Percentiles rank a stretch among this genome's conserved stretches.
These are phyloP conservation scores for Cinclus mexicanus DNA, from an alignment of 2,113 vertebrate species.

Conservation along the genomic window DNA sequence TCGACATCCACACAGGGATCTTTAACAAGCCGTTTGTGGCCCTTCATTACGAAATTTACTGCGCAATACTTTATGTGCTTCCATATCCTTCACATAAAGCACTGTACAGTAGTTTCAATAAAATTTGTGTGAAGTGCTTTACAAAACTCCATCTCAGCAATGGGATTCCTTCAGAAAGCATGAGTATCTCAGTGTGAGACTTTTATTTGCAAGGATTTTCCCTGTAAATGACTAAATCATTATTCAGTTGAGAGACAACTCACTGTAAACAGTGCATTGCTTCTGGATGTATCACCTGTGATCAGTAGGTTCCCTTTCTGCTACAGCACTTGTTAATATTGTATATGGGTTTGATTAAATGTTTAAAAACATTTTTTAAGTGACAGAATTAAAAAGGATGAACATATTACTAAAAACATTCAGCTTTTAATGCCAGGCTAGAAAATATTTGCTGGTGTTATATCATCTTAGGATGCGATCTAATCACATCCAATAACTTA, in stretches of 20 bases:
- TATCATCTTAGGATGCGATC: conserved; percentile 15
- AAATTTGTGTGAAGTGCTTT: conserved; percentile 57
- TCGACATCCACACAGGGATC: conserved; percentile 26
- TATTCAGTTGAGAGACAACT: conserved; percentile 36
- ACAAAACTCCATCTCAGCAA: conserved; percentile 21
- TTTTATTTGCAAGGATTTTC: conserved; percentile 55
- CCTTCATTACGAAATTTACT: conserved; percentile 66
- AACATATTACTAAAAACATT: conserved; percentile 14
- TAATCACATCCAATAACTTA: conserved; percentile 31
- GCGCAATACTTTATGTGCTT: conserved; percentile 58
- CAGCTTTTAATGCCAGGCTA: conserved; percentile 3
- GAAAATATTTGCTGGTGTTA: conserved; percentile 17
- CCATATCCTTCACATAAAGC: conserved; percentile 59
- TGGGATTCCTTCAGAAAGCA: conserved; percentile 21
- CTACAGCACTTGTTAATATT: conserved; percentile 34
- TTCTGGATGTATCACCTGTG: conserved; percentile 56
- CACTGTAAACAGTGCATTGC: conserved; percentile 55
- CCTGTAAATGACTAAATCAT: conserved; percentile 51
- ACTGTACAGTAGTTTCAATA: conserved; percentile 57
- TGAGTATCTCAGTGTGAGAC: neutral
- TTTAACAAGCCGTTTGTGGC: conserved; percentile 58
- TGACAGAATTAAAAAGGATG: conserved; percentile 42
- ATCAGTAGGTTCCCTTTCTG: conserved; percentile 56
- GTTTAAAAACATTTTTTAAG: conserved; percentile 40
- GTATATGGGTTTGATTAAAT: conserved; percentile 22